A percentile compares a stretch with the other conserved stretches of the same genome.
phyloP scores from a whole-genome alignment of 2,113 vertebrate genomes.

The Epinephelus lanceolatus region DNA sequence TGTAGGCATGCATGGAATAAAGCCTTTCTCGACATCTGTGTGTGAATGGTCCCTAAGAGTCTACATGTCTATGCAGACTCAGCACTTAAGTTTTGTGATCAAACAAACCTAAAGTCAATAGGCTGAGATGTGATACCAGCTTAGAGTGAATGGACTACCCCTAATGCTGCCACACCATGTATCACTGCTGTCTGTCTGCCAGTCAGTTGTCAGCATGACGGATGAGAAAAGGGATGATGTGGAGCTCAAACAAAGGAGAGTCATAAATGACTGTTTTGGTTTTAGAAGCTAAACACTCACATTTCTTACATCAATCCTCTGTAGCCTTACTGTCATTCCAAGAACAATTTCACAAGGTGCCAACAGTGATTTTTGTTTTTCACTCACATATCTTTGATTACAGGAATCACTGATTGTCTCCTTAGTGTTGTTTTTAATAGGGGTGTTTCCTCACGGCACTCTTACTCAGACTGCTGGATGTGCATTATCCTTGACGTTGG shows the following conservation, averaged over 20 bases:
- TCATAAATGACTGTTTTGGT: not conserved
- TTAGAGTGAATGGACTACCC: not conserved
- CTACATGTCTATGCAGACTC: not conserved
- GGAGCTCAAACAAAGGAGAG: conserved; percentile 18
- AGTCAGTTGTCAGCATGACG: conserved; percentile 38
- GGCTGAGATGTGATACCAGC: not conserved
- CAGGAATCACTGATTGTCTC: not conserved
- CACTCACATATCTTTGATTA: not conserved
- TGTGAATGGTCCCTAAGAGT: not conserved
- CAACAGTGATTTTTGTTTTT: conserved; percentile 2
- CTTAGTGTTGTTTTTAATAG: not conserved
- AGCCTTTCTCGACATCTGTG: not conserved
- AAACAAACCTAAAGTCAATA: not conserved
- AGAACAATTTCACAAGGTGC: not conserved
- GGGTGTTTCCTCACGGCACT: not conserved
- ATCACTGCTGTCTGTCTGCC: conserved; percentile 21
- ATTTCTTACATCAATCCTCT: not conserved
- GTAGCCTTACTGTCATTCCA: not conserved
- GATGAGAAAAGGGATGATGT: conserved; percentile 49
- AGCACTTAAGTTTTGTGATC: not conserved
- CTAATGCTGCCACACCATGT: not conserved
- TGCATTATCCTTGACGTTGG: conserved; percentile 2
- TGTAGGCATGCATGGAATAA: not conserved
- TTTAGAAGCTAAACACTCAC: not conserved
- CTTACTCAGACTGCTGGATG: not conserved